phyloP scores from a whole-genome alignment of 2,888 invertebrate genomes.

The Lathronympha strigana region DNA sequence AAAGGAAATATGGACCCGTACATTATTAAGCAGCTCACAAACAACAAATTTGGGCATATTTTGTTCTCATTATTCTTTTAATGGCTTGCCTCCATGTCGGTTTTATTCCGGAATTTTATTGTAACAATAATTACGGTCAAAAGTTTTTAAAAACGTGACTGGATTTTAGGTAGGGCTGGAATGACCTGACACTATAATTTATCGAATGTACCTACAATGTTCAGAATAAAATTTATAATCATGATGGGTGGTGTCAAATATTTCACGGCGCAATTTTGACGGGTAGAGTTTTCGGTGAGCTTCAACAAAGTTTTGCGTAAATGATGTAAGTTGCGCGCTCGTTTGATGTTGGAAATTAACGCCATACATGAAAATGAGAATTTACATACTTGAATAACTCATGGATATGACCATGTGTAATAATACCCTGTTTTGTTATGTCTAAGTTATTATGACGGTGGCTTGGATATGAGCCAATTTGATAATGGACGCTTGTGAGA shows the following conservation, averaged over 20 bases:
- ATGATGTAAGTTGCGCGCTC: conserved; percentile 63
- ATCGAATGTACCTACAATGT: conserved; percentile 31
- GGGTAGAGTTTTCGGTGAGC: conserved; percentile 56
- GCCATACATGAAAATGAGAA: conserved; percentile 58
- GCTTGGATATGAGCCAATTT: conserved; percentile 35
- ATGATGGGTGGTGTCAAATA: conserved; percentile 60
- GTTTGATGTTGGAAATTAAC: conserved; percentile 63
- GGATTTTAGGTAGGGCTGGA: background rate
- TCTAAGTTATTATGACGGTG: conserved; percentile 36
- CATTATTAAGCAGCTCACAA: conserved; percentile 44
- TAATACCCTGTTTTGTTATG: conserved; percentile 46
- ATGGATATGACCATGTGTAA: conserved; percentile 48
- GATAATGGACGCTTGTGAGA: background rate
- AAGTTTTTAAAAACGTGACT: conserved; percentile 32
- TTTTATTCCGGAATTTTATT: conserved; percentile 13
- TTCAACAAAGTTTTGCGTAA: conserved; percentile 58
- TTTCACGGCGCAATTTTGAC: conserved; percentile 55
- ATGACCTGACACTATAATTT: conserved; percentile 26
- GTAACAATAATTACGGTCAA: conserved; percentile 35
- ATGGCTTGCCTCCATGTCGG: conserved; percentile 33
- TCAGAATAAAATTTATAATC: conserved; percentile 46
- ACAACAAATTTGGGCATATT: conserved; percentile 30
- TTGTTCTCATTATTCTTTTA: conserved; percentile 38
- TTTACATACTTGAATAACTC: conserved; percentile 59
- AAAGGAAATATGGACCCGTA: conserved; percentile 52